Evolutionary conservation across 2,888 invertebrate species (phyloP).

Genomic region (Dynastes hyllus): DNA sequence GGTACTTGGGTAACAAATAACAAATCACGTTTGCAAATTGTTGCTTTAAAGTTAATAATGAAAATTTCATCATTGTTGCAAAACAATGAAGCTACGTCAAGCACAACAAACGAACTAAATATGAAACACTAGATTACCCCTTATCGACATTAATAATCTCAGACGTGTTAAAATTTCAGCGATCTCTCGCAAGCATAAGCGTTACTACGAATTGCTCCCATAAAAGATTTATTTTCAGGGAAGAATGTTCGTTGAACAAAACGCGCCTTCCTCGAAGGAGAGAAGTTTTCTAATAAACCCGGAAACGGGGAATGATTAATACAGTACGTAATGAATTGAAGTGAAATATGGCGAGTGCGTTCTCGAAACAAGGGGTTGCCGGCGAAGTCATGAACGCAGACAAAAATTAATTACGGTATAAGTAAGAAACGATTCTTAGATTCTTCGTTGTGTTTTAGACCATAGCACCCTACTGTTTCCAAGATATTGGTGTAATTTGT

Average conservation of each 20-base stretch:
- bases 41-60: no score
- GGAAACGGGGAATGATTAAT: slow-evolving; percentile 29
- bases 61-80: no score
- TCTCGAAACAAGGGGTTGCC: slow-evolving; percentile 24
- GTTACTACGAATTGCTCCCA: not conserved
- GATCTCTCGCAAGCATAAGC: slow-evolving; percentile 1
- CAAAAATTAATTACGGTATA: slow-evolving; percentile 31
- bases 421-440: not conserved
- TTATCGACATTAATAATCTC: not conserved
- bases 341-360: slow-evolving; percentile 29
- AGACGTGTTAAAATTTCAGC: not conserved
- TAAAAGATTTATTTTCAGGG: slow-evolving; percentile 38
- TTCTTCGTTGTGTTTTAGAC: not conserved
- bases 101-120: no score
- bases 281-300: slow-evolving; percentile 28
- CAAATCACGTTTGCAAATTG: no score
- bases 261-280: slow-evolving; percentile 21
- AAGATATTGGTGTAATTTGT: no score
- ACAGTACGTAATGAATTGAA: slow-evolving; percentile 31
- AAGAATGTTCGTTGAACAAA: slow-evolving; percentile 22
- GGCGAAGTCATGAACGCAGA: slow-evolving; percentile 29
- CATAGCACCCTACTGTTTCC: not conserved
- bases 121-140: no score
- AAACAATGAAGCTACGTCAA: no score
- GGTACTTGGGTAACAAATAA: no score